A percentile compares a stretch with the other conserved stretches of the same genome.
phyloP scores from a whole-genome alignment of 2,113 vertebrate genomes.

The Ochotona princeps region DNA sequence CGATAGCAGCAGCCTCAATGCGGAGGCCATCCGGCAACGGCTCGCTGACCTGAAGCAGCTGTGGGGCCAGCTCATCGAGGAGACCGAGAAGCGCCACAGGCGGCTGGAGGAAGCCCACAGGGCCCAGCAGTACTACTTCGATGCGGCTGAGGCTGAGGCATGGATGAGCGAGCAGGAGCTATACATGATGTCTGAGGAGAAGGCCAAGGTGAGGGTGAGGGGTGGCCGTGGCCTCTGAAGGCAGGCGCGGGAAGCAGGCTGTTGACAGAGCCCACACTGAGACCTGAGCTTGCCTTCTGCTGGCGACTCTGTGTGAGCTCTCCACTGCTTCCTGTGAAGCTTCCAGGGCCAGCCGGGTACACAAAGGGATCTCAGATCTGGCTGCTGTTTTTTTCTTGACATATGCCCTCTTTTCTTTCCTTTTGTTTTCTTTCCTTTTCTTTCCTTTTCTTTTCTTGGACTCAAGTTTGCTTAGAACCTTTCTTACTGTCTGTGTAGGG shows the following conservation, averaged over 20 bases:
- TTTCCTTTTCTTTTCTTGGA: background rate
- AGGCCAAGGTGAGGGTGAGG: constrained; percentile 96
- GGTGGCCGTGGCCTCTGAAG: too few species aligned
- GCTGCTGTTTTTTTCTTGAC: background rate
- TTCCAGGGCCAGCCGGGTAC: background rate
- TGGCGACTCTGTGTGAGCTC: background rate
- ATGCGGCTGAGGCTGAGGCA: constrained; percentile 95
- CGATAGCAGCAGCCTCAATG: constrained; percentile 88
- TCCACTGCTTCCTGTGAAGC: background rate
- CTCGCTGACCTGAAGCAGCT: constrained; percentile 91
- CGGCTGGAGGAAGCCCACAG: constrained; percentile 95
- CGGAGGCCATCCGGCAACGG: constrained; percentile 90
- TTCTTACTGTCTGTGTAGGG: background rate
- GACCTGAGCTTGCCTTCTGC: background rate
- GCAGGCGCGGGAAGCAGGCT: too few species aligned
- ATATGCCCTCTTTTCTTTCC: background rate
- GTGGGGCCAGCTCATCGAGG: constrained; percentile 92
- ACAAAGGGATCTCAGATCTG: background rate
- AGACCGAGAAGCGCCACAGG: constrained; percentile 91
- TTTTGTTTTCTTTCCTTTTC: background rate
- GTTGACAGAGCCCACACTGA: background rate
- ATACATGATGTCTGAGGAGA: constrained; percentile 99
- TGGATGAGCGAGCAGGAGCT: constrained; percentile 99
- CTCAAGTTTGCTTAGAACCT: background rate
- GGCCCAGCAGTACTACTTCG: constrained; percentile 98